Evolutionary conservation across 1,140 invertebrate genomes (phyloP).

Genomic region (Doryteuthis pealeii): DNA sequence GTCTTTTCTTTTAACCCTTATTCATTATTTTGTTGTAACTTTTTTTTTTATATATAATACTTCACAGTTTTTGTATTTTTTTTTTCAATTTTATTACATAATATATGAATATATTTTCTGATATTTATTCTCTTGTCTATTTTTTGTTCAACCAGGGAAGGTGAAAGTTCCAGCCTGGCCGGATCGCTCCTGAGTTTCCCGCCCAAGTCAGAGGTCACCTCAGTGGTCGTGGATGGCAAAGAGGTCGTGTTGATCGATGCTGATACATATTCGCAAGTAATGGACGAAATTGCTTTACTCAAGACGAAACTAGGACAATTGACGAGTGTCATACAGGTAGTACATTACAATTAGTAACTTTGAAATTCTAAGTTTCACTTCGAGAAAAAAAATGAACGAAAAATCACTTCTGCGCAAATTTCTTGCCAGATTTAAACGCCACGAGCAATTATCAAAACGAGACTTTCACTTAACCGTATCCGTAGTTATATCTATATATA

Average conservation of each 20-base stretch:
- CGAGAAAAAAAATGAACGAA: too few species aligned
- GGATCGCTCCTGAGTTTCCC: neutral
- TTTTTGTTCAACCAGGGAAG: neutral
- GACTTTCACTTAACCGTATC: too few species aligned
- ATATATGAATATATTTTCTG: too few species aligned
- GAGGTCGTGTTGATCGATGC: conserved; percentile 30
- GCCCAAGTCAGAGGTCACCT: conserved; percentile 5
- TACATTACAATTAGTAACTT: neutral
- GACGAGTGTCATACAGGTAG: conserved; percentile 27
- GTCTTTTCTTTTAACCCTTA: too few species aligned
- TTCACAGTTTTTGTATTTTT: neutral
- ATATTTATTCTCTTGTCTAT: too few species aligned
- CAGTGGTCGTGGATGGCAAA: conserved; percentile 29
- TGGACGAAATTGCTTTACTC: conserved; percentile 26
- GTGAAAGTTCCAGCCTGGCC: conserved; percentile 2
- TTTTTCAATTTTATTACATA: neutral
- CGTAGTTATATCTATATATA: neutral
- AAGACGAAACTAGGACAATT: conserved; percentile 30
- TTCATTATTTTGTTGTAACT: too few species aligned
- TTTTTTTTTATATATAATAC: too few species aligned
- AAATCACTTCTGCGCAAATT: too few species aligned
- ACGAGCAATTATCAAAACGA: too few species aligned
- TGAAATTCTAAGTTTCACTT: too few species aligned
- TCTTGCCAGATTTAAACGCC: too few species aligned
- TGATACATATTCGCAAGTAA: conserved; percentile 25